These are phyloP conservation scores for Hydrozoanthus tunicans DNA, from an alignment of 64 coral and sea anemone species.

Conservation along the genomic window DNA sequence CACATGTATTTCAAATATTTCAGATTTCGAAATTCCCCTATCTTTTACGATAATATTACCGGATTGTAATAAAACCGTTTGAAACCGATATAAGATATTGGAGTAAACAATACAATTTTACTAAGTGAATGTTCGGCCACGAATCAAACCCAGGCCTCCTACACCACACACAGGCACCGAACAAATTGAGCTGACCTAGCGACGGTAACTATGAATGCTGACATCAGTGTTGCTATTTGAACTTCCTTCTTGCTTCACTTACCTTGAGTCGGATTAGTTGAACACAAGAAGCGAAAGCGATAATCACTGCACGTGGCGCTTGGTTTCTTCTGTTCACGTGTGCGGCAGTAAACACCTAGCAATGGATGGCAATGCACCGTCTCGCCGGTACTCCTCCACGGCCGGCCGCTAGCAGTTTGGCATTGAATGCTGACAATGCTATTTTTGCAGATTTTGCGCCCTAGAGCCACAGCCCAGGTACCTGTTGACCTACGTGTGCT, in stretches of 20 bases:
- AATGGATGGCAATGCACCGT: constrained; percentile 72
- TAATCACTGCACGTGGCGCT: constrained; percentile 61
- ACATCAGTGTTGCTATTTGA: too few species aligned
- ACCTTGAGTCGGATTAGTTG: constrained; percentile 65
- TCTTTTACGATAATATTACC: too few species aligned
- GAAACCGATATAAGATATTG: too few species aligned
- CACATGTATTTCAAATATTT: too few species aligned
- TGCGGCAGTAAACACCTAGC: constrained; percentile 83
- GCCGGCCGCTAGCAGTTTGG: constrained; percentile 60
- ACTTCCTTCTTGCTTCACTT: neutral
- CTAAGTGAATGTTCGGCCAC: too few species aligned
- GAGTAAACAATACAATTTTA: too few species aligned
- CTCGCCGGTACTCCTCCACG: constrained; percentile 62
- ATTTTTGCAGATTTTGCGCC: constrained; percentile 55
- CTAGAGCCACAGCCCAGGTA: constrained; percentile 76
- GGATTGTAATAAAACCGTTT: too few species aligned
- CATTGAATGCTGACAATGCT: constrained; percentile 83
- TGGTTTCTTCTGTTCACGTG: constrained; percentile 64
- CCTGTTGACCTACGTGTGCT: constrained; percentile 74
- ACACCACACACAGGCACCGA: too few species aligned
- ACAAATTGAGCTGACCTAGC: too few species aligned
- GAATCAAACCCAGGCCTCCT: too few species aligned
- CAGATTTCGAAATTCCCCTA: too few species aligned
- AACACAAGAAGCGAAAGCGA: constrained; percentile 85
- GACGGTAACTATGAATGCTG: too few species aligned